Evolutionary conservation across 2,797 vertebrate species (phyloP).

Genomic region (Neosilurus hyrtlii): DNA sequence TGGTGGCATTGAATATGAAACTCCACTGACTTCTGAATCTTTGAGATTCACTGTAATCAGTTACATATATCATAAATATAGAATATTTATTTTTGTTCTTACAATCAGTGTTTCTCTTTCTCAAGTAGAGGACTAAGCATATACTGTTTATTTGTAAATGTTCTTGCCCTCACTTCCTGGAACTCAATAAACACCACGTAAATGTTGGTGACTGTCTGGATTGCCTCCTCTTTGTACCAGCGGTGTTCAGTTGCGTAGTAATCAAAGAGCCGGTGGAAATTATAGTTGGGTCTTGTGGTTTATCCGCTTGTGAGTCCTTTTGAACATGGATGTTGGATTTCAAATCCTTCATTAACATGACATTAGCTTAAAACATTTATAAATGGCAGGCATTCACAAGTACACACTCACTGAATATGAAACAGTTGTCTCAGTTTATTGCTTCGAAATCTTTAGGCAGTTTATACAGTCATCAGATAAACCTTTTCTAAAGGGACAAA

Average conservation of each 20-base stretch:
- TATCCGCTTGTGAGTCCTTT: not conserved
- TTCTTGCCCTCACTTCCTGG: conserved; percentile 56
- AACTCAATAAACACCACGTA: conserved; percentile 57
- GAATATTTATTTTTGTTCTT: conserved; percentile 62
- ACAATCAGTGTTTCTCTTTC: conserved; percentile 56
- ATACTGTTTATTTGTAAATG: conserved; percentile 59
- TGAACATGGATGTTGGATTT: not conserved
- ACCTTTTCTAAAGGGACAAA: conserved; percentile 20
- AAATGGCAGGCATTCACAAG: conserved; percentile 1
- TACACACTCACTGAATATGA: conserved; percentile 34
- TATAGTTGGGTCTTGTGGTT: not conserved
- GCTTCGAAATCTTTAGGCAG: conserved; percentile 38
- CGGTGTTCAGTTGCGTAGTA: conserved; percentile 16
- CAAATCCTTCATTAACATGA: conserved; percentile 29
- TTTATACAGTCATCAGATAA: conserved; percentile 26
- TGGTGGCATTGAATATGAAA: conserved; percentile 52
- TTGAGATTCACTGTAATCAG: conserved; percentile 55
- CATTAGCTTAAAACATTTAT: conserved; percentile 2
- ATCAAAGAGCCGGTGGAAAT: not conserved
- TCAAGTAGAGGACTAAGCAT: conserved; percentile 56
- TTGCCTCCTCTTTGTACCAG: conserved; percentile 10
- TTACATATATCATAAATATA: conserved; percentile 65
- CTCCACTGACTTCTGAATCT: conserved; percentile 51
- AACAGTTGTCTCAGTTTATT: conserved; percentile 44
- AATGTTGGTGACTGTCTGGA: conserved; percentile 37